Percentiles rank a stretch among this genome's conserved stretches.
Evolutionary conservation across 1,140 invertebrate genomes (phyloP).

Genomic region (Polyergus mexicanus): DNA sequence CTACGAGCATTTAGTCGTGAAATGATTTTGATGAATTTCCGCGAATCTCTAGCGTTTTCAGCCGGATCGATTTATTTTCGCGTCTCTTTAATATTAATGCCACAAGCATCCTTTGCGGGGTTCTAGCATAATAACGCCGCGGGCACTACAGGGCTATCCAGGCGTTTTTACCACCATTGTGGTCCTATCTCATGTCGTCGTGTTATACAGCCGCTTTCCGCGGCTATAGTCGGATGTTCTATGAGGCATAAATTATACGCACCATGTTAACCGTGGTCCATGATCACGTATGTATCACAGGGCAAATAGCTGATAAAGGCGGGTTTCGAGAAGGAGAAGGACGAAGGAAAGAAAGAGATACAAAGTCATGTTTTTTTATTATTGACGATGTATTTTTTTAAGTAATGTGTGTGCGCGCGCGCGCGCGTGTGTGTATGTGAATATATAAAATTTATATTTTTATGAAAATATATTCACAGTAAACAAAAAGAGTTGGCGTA

Average conservation of each 20-base stretch:
- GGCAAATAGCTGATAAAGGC: constrained; percentile 71
- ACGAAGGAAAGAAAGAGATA: too few relatives aligned
- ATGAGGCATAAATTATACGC: constrained; percentile 83
- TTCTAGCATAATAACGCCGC: constrained; percentile 81
- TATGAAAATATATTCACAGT: too few relatives aligned
- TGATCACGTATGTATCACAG: constrained; percentile 79
- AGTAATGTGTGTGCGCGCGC: too few relatives aligned
- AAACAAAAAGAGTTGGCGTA: not conserved
- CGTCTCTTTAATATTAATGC: constrained; percentile 82
- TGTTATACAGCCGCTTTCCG: constrained; percentile 50
- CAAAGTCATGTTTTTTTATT: too few relatives aligned
- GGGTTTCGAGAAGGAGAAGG: not conserved
- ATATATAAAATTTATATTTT: not conserved
- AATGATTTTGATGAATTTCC: constrained; percentile 22
- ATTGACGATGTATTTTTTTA: too few relatives aligned
- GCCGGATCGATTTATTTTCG: constrained; percentile 67
- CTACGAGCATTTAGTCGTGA: not conserved
- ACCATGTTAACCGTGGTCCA: constrained; percentile 79
- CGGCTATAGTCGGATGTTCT: constrained; percentile 74
- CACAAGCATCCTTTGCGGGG: constrained; percentile 65
- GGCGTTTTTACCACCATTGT: constrained; percentile 63
- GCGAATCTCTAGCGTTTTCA: constrained; percentile 7
- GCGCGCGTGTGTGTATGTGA: too few relatives aligned
- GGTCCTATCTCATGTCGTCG: constrained; percentile 72
- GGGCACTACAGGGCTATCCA: constrained; percentile 44